These are phyloP conservation scores for Tenualosa thibaudeaui DNA, from an alignment of 2,797 vertebrate genomes.

Conservation along the genomic window DNA sequence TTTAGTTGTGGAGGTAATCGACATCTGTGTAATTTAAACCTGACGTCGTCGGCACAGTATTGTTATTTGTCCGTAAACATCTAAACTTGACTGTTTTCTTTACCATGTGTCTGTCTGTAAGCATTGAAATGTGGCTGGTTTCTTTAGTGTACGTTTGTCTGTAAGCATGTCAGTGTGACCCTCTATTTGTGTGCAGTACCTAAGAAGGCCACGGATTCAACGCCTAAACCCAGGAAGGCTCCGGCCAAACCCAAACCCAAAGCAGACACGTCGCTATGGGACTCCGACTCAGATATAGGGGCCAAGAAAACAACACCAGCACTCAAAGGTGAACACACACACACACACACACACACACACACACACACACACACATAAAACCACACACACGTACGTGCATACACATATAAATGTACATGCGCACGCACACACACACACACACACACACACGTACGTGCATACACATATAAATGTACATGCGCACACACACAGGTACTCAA, in stretches of 20 bases:
- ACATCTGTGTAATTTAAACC: too few relatives aligned
- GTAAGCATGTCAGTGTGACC: too few relatives aligned
- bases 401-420: neutral
- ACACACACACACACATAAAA: neutral
- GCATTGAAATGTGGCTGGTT: too few relatives aligned
- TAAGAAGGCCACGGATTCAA: conserved; percentile 78
- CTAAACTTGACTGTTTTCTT: too few relatives aligned
- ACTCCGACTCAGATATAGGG: conserved; percentile 91
- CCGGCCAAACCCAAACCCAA: conserved; percentile 86
- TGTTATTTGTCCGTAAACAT: too few relatives aligned
- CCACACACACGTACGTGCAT: neutral
- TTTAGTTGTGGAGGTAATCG: too few relatives aligned
- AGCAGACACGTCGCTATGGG: conserved; percentile 86
- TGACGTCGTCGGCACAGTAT: too few relatives aligned
- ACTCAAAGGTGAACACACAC: conserved; percentile 77
- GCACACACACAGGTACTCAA: neutral
- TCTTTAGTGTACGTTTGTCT: too few relatives aligned
- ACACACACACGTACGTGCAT: neutral
- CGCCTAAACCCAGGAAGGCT: conserved; percentile 84
- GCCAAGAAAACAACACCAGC: conserved; percentile 82
- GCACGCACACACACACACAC: neutral
- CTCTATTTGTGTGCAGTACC: conserved; percentile 58
- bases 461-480: neutral
- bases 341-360: neutral
- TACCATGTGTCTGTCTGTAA: too few relatives aligned